Conservation (phyloP, 2,888 invertebrate genomes). For the Euplexia lucipara region DNA sequence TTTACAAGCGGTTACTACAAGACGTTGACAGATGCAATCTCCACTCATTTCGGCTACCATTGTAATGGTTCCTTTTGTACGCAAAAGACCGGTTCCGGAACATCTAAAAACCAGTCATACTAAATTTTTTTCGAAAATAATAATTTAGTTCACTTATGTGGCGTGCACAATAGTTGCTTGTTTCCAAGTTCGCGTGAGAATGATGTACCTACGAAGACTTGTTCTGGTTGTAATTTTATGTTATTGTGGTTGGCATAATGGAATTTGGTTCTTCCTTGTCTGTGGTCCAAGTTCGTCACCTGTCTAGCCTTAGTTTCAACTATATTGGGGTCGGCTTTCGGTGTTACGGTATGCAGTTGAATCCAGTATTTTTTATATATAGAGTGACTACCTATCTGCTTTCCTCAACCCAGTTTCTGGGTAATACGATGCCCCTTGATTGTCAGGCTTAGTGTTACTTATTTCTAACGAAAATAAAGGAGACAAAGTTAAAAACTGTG, state of each 20-base stretch:
- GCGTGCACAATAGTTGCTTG: conserved; percentile 35
- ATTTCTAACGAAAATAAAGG: too few species aligned
- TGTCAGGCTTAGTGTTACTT: too few species aligned
- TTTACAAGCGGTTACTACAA: conserved; percentile 39
- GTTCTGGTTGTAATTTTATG: not conserved
- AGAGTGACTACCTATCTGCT: too few species aligned
- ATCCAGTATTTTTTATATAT: too few species aligned
- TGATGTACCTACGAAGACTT: not conserved
- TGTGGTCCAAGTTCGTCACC: too few species aligned
- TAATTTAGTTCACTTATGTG: conserved; percentile 44
- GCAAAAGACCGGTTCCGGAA: conserved; percentile 44
- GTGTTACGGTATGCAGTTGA: too few species aligned
- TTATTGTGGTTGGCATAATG: not conserved
- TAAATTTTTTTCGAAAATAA: conserved; percentile 49
- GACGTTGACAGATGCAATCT: conserved; percentile 55
- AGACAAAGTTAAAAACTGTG: too few species aligned
- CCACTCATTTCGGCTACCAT: conserved; percentile 39
- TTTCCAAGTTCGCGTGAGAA: conserved; percentile 46
- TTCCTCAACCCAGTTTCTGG: too few species aligned
- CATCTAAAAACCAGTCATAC: conserved; percentile 37
- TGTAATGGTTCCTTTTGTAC: conserved; percentile 50
- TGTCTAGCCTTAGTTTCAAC: too few species aligned
- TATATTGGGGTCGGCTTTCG: too few species aligned
- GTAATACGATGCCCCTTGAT: too few species aligned
- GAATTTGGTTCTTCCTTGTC: not conserved